Evolutionary conservation across 2,888 invertebrate genomes (phyloP).

Genomic region (Synergus japonicus): DNA sequence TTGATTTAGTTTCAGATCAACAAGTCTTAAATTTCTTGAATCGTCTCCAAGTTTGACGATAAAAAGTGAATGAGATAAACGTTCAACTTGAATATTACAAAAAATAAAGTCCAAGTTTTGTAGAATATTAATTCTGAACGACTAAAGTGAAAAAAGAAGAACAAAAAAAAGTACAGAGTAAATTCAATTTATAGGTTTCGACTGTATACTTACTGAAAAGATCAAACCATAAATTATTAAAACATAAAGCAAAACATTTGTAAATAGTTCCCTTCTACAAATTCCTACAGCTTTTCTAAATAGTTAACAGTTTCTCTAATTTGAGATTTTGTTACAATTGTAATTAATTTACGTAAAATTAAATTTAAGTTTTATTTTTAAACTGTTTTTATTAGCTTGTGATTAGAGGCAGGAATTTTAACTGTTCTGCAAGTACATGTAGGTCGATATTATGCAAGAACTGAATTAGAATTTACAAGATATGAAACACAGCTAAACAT

Average conservation of each 20-base stretch:
- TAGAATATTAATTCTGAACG: neutral
- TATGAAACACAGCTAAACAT: too few relatives aligned
- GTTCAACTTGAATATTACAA: neutral
- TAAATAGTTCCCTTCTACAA: neutral
- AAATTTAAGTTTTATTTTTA: neutral
- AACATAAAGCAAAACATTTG: constrained; percentile 1
- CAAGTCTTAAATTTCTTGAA: neutral
- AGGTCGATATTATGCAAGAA: neutral
- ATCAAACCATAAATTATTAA: constrained; percentile 10
- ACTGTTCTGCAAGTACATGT: neutral
- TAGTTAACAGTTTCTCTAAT: neutral
- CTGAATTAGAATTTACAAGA: neutral
- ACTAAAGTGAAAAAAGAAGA: neutral
- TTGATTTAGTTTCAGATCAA: neutral
- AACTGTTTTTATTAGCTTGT: neutral
- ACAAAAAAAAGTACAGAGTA: neutral
- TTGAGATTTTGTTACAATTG: neutral
- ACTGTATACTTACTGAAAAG: neutral
- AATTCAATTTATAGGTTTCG: neutral
- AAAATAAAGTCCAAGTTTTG: neutral
- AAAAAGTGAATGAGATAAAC: neutral
- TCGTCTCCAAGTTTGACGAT: neutral
- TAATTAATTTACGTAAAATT: neutral
- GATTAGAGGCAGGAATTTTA: neutral
- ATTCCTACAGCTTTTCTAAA: neutral